Evolutionary conservation across 2,113 vertebrate genomes (phyloP).

Genomic region (Marmota flaviventris): DNA sequence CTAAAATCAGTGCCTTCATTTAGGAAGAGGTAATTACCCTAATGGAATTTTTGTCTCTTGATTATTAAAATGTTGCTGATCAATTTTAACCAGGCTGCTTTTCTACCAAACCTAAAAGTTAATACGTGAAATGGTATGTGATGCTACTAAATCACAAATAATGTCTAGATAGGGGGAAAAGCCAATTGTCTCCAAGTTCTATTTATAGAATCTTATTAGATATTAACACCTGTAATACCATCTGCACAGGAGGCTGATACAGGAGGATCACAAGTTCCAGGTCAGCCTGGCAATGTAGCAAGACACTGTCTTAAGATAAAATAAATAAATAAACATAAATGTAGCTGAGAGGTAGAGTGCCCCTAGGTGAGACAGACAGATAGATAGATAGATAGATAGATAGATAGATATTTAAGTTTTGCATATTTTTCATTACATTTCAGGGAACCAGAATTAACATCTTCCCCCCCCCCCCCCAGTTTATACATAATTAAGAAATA

Average conservation of each 20-base stretch:
- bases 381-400: too few species aligned
- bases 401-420: not conserved
- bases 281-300: not conserved
- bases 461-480: not conserved
- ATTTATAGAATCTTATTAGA: not conserved
- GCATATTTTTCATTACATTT: slow-evolving; percentile 12
- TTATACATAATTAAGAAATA: slow-evolving; percentile 27
- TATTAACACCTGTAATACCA: not conserved
- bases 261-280: not conserved
- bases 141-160: not conserved
- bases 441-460: not conserved
- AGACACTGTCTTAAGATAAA: not conserved
- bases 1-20: not conserved
- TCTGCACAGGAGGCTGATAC: not conserved
- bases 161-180: not conserved
- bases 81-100: not conserved
- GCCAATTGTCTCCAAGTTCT: not conserved
- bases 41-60: not conserved
- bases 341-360: not conserved
- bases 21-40: not conserved
- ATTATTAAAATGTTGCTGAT: not conserved
- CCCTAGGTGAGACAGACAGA: not conserved
- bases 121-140: not conserved
- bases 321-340: not conserved
- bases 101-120: not conserved